Percentiles rank a stretch among this genome's conserved stretches.
Evolutionary conservation across 2,888 invertebrate species (phyloP).

Genomic region (Pristionchus entomophagus): DNA sequence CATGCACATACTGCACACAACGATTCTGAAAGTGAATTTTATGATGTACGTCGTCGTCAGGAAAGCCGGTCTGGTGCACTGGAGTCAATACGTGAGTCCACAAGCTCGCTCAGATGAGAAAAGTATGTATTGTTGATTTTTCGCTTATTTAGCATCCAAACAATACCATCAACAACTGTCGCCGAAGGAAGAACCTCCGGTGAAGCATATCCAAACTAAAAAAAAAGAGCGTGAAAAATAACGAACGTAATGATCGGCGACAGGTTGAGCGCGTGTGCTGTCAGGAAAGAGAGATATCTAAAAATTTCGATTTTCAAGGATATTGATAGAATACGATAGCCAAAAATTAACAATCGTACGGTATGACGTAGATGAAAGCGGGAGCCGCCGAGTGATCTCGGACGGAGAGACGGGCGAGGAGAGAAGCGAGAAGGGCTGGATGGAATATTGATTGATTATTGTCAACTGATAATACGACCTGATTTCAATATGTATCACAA

Average conservation of each 20-base stretch:
- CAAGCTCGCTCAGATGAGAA: no score
- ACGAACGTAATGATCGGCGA: slow-evolving; percentile 98
- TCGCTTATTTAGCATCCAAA: no score
- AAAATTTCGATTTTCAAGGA: neutral
- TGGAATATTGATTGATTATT: neutral
- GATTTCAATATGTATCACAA: no score
- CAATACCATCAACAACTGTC: no score
- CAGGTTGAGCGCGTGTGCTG: slow-evolving; percentile 93
- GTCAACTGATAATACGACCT: no score
- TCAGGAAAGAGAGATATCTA: slow-evolving; percentile 84
- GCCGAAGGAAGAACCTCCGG: neutral
- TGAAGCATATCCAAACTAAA: neutral
- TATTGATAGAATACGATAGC: neutral
- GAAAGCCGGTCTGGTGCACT: no score
- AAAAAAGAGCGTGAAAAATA: no score
- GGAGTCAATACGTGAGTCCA: no score
- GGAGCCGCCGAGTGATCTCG: slow-evolving; percentile 86
- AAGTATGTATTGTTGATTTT: no score
- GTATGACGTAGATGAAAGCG: slow-evolving; percentile 96
- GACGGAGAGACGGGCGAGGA: slow-evolving; percentile 24
- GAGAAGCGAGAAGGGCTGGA: slow-evolving; percentile 9
- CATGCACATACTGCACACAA: slow-evolving; percentile 98
- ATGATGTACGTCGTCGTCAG: neutral
- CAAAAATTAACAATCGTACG: slow-evolving; percentile 82
- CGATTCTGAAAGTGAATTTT: slow-evolving; percentile 84